Conservation (phyloP, 2,888 invertebrate genomes). For the Lomographa bimaculata region DNA sequence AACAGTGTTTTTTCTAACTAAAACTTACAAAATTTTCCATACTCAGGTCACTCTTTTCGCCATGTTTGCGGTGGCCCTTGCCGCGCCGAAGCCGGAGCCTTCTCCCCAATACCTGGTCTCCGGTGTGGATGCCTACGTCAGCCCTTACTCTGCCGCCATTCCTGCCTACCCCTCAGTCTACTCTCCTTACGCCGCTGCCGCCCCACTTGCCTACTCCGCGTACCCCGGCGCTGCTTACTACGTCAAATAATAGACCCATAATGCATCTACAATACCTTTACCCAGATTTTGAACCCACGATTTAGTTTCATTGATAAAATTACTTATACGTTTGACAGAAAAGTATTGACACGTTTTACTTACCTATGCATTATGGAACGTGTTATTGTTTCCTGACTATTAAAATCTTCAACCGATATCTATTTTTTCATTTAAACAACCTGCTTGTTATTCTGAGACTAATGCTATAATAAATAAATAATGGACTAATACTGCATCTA, state of each 20-base stretch:
- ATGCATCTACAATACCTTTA: no score
- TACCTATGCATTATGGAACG: no score
- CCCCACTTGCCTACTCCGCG: slow-evolving; percentile 50
- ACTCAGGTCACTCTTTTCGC: slow-evolving; percentile 77
- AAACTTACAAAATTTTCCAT: no score
- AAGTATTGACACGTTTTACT: neutral
- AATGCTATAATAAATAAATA: no score
- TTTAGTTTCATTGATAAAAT: neutral
- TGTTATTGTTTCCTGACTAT: slow-evolving; percentile 7
- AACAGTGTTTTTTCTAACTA: no score
- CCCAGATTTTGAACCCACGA: no score
- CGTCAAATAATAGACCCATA: no score
- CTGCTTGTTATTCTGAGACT: slow-evolving; percentile 3
- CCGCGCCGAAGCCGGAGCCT: slow-evolving; percentile 61
- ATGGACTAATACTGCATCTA: no score
- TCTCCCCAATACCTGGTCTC: slow-evolving; percentile 47
- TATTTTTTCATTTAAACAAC: slow-evolving; percentile 3
- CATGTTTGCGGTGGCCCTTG: slow-evolving; percentile 74
- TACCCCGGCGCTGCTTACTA: slow-evolving; percentile 42
- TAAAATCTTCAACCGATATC: slow-evolving; percentile 6
- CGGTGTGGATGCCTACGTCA: slow-evolving; percentile 53
- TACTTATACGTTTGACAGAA: neutral
- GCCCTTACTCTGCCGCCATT: slow-evolving; percentile 39
- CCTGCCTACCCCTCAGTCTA: slow-evolving; percentile 39
- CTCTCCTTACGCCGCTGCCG: slow-evolving; percentile 51